phyloP scores from a whole-genome alignment of 2,888 invertebrate species.

The Abrostola tripartita region DNA sequence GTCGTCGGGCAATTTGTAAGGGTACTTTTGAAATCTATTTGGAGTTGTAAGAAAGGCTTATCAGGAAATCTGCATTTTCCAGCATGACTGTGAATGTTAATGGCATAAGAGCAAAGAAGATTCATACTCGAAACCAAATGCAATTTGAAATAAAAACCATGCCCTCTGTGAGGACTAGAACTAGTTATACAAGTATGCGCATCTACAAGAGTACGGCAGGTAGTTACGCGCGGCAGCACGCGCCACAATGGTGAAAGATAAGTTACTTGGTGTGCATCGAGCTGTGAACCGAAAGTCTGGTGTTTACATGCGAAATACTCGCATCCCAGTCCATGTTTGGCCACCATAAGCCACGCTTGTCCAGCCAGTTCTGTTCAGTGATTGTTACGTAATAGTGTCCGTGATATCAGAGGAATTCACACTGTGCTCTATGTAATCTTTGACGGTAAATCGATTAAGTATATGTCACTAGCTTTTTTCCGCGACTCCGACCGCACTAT shows the following conservation, averaged over 20 bases:
- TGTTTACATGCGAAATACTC: conserved; percentile 86
- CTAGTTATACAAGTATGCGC: conserved; percentile 52
- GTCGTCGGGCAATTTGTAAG: too few species aligned
- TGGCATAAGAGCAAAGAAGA: neutral
- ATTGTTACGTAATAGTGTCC: conserved; percentile 55
- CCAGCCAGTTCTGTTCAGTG: conserved; percentile 61
- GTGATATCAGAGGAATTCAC: conserved; percentile 48
- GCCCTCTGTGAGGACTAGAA: conserved; percentile 37
- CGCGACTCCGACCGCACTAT: too few species aligned
- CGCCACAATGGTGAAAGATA: conserved; percentile 88
- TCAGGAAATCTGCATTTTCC: too few species aligned
- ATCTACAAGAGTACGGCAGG: conserved; percentile 64
- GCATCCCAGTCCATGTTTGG: conserved; percentile 82
- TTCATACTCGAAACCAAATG: too few species aligned
- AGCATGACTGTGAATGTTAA: neutral
- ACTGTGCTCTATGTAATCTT: conserved; percentile 46
- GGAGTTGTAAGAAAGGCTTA: too few species aligned
- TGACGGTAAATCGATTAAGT: conserved; percentile 49
- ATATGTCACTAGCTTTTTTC: neutral
- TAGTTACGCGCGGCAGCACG: conserved; percentile 78
- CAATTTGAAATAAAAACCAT: neutral
- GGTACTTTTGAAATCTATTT: too few species aligned
- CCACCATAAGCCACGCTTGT: conserved; percentile 77
- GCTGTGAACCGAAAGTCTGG: conserved; percentile 87
- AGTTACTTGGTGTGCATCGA: conserved; percentile 88